A percentile compares a stretch with the other conserved stretches of the same genome.
phyloP scores from a whole-genome alignment of 2,888 invertebrate species.

The Yponomeuta sedellus region DNA sequence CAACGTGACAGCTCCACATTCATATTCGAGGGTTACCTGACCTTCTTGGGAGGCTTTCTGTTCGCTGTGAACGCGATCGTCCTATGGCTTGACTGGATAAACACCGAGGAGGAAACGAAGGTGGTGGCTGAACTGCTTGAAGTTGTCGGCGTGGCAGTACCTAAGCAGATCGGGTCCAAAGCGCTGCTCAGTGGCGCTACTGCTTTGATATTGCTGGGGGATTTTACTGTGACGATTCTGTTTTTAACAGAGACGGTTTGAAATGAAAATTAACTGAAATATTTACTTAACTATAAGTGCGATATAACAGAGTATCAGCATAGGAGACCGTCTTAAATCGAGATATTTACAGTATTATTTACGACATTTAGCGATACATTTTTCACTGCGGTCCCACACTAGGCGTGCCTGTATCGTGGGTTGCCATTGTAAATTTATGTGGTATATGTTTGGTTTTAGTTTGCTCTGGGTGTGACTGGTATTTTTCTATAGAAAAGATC shows the following conservation, averaged over 20 bases:
- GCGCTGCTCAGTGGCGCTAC: constrained; percentile 34
- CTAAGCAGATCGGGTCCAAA: constrained; percentile 41
- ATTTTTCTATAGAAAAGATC: no score
- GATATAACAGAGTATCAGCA: no score
- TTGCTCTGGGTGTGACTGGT: background rate
- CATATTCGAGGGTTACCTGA: constrained; percentile 39
- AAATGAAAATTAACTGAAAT: no score
- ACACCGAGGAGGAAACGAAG: constrained; percentile 38
- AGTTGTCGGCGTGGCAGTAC: constrained; percentile 40
- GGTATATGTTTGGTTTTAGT: background rate
- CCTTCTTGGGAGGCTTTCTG: constrained; percentile 36
- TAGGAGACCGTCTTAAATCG: no score
- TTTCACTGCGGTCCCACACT: no score
- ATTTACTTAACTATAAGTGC: no score
- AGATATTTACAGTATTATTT: no score
- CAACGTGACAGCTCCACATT: constrained; percentile 24
- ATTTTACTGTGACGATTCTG: background rate
- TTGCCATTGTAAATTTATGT: no score
- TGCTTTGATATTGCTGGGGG: constrained; percentile 30
- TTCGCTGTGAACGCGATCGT: constrained; percentile 41
- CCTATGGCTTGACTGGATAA: constrained; percentile 43
- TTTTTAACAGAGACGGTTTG: background rate
- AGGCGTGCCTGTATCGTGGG: no score
- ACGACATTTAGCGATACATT: no score
- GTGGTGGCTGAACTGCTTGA: constrained; percentile 46